A percentile compares a stretch with the other conserved stretches of the same genome.
phyloP scores from a whole-genome alignment of 1,140 invertebrate species.

The Caenorhabditis elegans region DNA sequence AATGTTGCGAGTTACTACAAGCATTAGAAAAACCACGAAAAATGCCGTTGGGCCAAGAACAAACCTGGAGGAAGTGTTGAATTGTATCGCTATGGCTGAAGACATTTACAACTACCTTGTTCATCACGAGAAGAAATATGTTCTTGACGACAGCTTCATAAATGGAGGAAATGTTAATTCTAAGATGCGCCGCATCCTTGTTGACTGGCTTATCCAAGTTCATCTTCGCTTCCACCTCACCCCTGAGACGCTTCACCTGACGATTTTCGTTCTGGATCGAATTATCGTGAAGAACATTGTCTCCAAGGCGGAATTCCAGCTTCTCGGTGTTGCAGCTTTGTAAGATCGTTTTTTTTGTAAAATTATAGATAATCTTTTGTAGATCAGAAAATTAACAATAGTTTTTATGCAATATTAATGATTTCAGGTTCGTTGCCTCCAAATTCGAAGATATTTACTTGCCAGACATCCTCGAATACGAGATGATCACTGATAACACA shows the following conservation, averaged over 20 bases:
- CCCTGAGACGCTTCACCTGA: constrained; percentile 43
- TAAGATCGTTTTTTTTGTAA: no score
- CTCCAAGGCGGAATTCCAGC: constrained; percentile 35
- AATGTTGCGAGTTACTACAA: no score
- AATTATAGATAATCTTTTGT: no score
- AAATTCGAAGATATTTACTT: constrained; percentile 42
- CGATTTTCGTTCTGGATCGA: constrained; percentile 34
- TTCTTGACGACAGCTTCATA: not conserved
- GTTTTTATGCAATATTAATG: not conserved
- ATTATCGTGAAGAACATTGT: not conserved
- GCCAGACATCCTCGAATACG: constrained; percentile 42
- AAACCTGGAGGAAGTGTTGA: not conserved
- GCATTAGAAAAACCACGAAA: no score
- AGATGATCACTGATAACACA: constrained; percentile 42
- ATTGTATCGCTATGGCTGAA: not conserved
- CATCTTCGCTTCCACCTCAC: constrained; percentile 39
- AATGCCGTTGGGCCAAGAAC: no score
- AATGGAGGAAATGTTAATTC: not conserved
- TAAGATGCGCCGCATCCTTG: constrained; percentile 41
- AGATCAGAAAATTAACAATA: no score
- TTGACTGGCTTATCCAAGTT: constrained; percentile 47
- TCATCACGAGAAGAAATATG: not conserved
- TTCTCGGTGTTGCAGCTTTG: constrained; percentile 35
- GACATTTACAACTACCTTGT: constrained; percentile 37
- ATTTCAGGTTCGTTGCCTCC: constrained; percentile 31